phyloP scores from a whole-genome alignment of 1,140 invertebrate species.

The Ceratoteleas bidentatus region DNA sequence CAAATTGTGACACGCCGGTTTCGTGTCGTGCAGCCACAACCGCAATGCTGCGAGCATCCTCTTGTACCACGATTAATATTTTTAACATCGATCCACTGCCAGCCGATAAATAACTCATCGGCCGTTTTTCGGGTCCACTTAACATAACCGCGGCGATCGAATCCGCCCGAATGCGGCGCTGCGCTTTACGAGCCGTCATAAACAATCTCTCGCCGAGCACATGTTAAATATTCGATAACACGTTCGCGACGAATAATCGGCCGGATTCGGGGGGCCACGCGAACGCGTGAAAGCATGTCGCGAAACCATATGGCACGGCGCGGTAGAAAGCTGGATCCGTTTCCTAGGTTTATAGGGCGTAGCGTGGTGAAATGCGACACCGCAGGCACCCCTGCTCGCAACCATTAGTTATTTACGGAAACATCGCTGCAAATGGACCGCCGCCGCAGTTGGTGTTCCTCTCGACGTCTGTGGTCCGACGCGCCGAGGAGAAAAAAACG shows the following conservation, averaged over 20 bases:
- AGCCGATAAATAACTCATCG: constrained; percentile 3
- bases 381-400: constrained; percentile 64
- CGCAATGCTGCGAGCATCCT: too few species aligned
- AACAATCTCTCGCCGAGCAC: constrained; percentile 39
- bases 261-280: constrained; percentile 11
- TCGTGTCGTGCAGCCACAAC: too few species aligned
- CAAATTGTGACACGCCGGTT: too few species aligned
- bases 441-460: constrained; percentile 68
- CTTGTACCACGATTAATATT: too few species aligned
- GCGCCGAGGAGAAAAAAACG: too few species aligned
- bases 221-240: constrained; percentile 53
- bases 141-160: constrained; percentile 27
- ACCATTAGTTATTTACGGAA: constrained; percentile 77
- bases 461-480: constrained; percentile 64
- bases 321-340: constrained; percentile 62
- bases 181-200: constrained; percentile 36
- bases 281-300: constrained; percentile 63
- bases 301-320: constrained; percentile 61
- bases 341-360: constrained; percentile 70
- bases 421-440: constrained; percentile 73
- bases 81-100: too few species aligned
- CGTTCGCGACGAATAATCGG: constrained; percentile 47
- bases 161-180: constrained; percentile 18
- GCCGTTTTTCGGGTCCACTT: constrained; percentile 33
- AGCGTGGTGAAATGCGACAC: constrained; percentile 73